Evolutionary conservation across 64 coral and sea anemone species (phyloP).

Genomic region (Trachythela sp.): DNA sequence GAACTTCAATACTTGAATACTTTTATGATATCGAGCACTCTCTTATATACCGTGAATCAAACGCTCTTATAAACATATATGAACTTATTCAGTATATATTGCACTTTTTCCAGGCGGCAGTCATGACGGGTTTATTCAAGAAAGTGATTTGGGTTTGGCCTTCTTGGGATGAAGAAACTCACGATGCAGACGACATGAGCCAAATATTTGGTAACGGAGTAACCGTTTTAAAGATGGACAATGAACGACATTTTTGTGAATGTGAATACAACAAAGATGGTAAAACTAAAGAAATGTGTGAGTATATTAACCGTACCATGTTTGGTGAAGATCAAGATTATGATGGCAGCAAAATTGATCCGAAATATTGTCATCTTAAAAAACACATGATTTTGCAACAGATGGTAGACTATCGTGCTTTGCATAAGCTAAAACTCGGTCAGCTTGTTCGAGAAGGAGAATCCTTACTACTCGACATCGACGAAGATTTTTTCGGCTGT

Average conservation of each 20-base stretch:
- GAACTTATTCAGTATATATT: no score
- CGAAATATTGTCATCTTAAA: background rate
- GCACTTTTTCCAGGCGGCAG: background rate
- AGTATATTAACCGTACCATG: background rate
- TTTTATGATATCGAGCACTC: no score
- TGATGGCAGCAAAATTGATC: background rate
- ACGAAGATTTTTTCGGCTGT: slow-evolving; percentile 16
- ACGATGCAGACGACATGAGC: background rate
- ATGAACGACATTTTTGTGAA: background rate
- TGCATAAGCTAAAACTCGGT: background rate
- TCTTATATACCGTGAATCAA: no score
- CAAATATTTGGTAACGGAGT: background rate
- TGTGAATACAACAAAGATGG: slow-evolving; percentile 1
- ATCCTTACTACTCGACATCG: background rate
- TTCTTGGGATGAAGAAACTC: background rate
- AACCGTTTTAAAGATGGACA: background rate
- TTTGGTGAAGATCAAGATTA: background rate
- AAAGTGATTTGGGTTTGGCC: slow-evolving; percentile 17
- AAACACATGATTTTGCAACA: background rate
- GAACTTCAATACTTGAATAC: no score
- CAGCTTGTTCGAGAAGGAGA: background rate
- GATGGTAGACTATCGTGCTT: background rate
- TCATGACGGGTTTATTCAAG: slow-evolving; percentile 5
- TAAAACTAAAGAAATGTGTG: background rate
- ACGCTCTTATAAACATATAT: no score